These are phyloP conservation scores for Carollia perspicillata DNA, from an alignment of 2,113 vertebrate genomes.

Conservation along the genomic window DNA sequence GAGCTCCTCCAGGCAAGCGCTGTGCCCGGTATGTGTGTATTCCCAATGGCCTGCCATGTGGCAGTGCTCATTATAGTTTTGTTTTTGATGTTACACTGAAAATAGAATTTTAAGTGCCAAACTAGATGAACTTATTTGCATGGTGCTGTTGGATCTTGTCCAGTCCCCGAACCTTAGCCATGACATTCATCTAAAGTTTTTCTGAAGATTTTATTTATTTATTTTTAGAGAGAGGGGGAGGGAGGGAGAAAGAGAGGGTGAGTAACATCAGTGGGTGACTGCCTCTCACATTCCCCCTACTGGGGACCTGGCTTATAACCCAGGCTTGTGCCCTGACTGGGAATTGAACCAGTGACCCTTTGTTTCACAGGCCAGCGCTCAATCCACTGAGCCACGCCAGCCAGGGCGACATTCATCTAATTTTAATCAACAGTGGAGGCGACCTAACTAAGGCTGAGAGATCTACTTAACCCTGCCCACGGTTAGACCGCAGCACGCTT, in stretches of 20 bases:
- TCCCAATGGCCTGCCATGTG: background rate
- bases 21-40: background rate
- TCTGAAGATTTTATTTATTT: too few species aligned
- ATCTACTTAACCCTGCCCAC: background rate
- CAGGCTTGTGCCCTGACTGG: too few species aligned
- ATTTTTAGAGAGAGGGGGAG: too few species aligned
- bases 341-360: too few species aligned
- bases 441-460: background rate
- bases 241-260: too few species aligned
- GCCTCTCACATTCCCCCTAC: too few species aligned
- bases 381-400: too few species aligned
- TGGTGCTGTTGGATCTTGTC: background rate
- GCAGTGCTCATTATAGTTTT: background rate
- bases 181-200: background rate
- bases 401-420: background rate
- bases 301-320: too few species aligned
- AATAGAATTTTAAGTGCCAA: slow-evolving; percentile 5
- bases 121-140: slow-evolving; percentile 44
- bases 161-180: background rate
- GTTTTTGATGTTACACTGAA: slow-evolving; percentile 1
- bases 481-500: background rate
- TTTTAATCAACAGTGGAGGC: slow-evolving; percentile 32
- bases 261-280: too few species aligned
- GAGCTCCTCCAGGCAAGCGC: background rate
- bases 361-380: too few species aligned